Conservation (phyloP, 2,888 invertebrate genomes). For the Drosophila subquinaria region DNA sequence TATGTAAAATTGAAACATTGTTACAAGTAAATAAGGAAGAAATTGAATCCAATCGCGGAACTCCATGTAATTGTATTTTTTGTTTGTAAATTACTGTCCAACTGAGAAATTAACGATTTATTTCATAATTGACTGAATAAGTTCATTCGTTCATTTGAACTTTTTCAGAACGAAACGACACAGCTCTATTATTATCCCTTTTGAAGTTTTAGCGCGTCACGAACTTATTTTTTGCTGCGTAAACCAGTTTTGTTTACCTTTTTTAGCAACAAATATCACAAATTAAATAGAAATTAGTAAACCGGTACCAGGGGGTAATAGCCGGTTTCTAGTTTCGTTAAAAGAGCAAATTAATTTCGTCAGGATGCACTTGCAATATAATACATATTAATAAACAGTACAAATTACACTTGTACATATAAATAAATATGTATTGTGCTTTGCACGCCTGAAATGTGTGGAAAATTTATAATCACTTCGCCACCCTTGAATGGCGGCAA, state of each 20-base stretch:
- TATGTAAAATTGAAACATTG: too few species aligned
- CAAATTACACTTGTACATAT: not conserved
- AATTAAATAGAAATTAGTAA: constrained; percentile 26
- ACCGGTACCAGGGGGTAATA: constrained; percentile 29
- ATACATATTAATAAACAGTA: constrained; percentile 18
- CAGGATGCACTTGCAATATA: constrained; percentile 16
- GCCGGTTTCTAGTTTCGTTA: constrained; percentile 33
- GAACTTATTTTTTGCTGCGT: constrained; percentile 1
- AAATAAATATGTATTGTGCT: not conserved
- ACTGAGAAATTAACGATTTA: too few species aligned
- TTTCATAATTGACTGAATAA: too few species aligned
- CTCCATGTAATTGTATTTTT: too few species aligned
- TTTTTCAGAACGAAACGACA: too few species aligned
- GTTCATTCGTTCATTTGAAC: too few species aligned
- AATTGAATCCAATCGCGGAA: too few species aligned
- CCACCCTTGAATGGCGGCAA: not conserved
- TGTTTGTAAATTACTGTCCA: too few species aligned
- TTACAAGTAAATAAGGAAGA: too few species aligned
- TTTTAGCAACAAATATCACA: constrained; percentile 22
- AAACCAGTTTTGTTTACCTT: constrained; percentile 44
- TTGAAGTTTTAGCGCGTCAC: constrained; percentile 8
- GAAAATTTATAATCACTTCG: constrained; percentile 36
- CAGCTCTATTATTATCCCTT: not conserved
- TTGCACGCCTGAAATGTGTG: constrained; percentile 9
- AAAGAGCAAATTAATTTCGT: constrained; percentile 6